These are phyloP conservation scores for Hemibagrus wyckioides DNA, from an alignment of 2,113 vertebrate species.

Conservation along the genomic window DNA sequence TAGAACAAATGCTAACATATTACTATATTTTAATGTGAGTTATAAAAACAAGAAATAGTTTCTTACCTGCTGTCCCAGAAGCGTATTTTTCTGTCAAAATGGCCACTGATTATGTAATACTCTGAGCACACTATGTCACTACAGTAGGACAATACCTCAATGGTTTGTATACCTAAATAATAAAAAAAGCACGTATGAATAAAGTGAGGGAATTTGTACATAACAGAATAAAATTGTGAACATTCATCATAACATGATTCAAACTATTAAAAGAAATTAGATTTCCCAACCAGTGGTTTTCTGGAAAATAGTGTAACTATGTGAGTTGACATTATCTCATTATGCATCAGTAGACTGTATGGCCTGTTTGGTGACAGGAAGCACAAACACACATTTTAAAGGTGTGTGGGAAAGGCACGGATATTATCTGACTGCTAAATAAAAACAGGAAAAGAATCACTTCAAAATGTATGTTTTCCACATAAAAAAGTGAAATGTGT, in stretches of 20 bases:
- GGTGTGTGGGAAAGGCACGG: not conserved
- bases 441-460: not conserved
- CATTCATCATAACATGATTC: not conserved
- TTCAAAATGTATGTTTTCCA: not conserved
- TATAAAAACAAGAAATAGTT: not conserved
- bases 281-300: not conserved
- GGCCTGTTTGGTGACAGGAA: not conserved
- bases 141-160: conserved; percentile 78
- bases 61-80: conserved; percentile 87
- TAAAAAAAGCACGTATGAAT: not conserved
- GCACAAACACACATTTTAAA: not conserved
- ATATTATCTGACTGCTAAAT: not conserved
- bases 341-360: not conserved
- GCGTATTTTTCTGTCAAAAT: conserved; percentile 83
- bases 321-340: not conserved
- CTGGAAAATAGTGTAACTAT: not conserved
- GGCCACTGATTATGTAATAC: conserved; percentile 81
- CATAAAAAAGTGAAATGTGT: not conserved
- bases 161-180: conserved; percentile 72
- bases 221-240: not conserved
- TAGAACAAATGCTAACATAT: not conserved
- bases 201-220: not conserved
- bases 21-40: not conserved
- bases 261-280: not conserved
- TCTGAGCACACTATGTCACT: conserved; percentile 85